Base-by-base conservation (phyloP, 30 jellyfish, hydroid and myxozoan genomes). In the Nemopilema nomurai region DNA sequence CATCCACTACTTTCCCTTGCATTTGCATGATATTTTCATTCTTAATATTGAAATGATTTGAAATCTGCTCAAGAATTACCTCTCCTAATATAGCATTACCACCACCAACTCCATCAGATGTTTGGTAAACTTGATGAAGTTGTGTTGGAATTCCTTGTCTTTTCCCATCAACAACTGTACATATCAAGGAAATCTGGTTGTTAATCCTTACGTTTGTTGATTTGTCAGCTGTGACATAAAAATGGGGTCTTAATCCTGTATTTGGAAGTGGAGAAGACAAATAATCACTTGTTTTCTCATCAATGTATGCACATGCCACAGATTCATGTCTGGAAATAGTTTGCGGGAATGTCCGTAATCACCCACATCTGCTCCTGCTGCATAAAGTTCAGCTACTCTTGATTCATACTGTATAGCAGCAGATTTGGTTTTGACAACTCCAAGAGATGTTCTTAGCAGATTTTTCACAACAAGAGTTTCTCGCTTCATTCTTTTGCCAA, bases 1-100 rank as follows among this genome's bases (percentile, higher is more conserved):
- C n/a, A n/a, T n/a, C n/a, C n/a, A n/a, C n/a, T 78, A 78, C 73
- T 20, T n/a, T 52, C 1, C 88, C 88, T 51, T 78, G 80, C 88
- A 78, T 78, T 63, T 28, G 73, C 32, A 78, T 1, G 20, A 78
- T 8, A 1, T 51, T 28, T 20, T 28, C 78, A 22, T 33, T 79
- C 18, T 62, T 20, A 19, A 78, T 62, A 20, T 62, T 62, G 18
- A 27, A 29, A 65, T 17, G 41, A 0, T 19, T 19, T 29, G 26
- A 0, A 19, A 53, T n/a, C 19, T 78, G 33, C 0, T 78, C 19
- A 8, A 78, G 63, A 78, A 78, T 62, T 3, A 29, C 79, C 22
- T 78, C 88, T 16, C 52, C 88, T 17, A 78, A 67, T 21, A 31
- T 22, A 51, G 19, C 73, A 62, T 62, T 62, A 20, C 33, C 66